Evolutionary conservation across 2,113 vertebrate species (phyloP).

Genomic region (Gallinago undulata): DNA sequence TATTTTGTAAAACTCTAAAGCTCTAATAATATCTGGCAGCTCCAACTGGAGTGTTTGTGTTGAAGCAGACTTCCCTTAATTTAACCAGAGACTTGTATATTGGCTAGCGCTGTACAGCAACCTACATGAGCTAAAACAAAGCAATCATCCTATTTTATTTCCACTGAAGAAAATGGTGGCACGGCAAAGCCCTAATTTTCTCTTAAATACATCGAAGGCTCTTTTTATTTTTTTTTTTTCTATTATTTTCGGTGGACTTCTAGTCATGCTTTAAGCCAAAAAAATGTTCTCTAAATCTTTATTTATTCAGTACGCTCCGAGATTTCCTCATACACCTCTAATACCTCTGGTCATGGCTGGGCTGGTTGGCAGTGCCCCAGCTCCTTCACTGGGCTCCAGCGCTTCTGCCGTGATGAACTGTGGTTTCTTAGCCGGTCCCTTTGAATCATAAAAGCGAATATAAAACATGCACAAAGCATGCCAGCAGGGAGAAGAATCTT

Average conservation of each 20-base stretch:
- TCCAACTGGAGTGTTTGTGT: background rate
- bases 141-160: background rate
- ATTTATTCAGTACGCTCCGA: background rate
- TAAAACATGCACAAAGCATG: background rate
- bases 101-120: background rate
- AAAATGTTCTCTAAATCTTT: background rate
- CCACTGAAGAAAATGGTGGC: background rate
- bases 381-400: background rate
- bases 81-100: background rate
- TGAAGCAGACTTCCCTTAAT: conserved; percentile 2
- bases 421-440: background rate
- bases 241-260: background rate
- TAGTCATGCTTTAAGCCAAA: background rate
- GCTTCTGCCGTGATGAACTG: background rate
- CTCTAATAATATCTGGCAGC: background rate
- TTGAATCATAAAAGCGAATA: background rate
- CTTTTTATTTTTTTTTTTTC: background rate
- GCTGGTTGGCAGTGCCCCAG: background rate
- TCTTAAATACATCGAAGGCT: background rate
- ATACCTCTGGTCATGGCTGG: rapidly evolving
- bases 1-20: background rate
- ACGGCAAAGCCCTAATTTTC: background rate
- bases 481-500: background rate
- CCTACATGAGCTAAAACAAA: background rate
- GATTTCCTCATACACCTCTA: background rate